These are phyloP conservation scores for Pteromalus puparum DNA, from an alignment of 1,140 invertebrate genomes.

Conservation along the genomic window DNA sequence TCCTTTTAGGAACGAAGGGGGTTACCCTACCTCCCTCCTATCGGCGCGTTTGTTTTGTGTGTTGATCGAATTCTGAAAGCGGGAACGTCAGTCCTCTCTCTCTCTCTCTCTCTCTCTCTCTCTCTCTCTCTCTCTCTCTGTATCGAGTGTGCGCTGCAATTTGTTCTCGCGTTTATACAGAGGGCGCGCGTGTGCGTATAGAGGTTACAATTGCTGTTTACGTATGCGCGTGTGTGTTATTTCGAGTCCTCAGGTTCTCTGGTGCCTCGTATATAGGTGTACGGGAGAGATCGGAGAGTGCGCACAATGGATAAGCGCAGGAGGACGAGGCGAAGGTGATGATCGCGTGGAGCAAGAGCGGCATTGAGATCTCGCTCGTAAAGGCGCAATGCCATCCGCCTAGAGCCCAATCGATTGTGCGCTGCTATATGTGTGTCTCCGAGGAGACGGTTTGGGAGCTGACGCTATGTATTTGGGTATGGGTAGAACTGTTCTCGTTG, in stretches of 20 bases:
- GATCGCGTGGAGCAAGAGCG: not conserved
- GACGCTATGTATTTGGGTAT: too few relatives aligned
- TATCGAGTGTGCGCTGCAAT: not conserved
- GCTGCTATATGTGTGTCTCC: too few relatives aligned
- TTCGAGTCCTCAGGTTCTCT: too few relatives aligned
- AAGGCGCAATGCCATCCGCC: not conserved
- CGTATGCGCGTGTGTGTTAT: too few relatives aligned
- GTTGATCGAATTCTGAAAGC: constrained; percentile 18
- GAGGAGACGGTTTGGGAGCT: not conserved
- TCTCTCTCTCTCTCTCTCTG: not conserved
- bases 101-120: too few relatives aligned
- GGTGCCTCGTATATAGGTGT: not conserved
- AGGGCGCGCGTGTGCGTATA: not conserved
- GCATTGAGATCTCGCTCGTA: not conserved
- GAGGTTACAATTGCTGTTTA: too few relatives aligned
- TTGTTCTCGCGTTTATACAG: not conserved
- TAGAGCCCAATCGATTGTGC: too few relatives aligned
- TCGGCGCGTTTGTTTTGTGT: not conserved
- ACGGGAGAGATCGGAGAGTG: not conserved
- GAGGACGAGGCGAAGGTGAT: not conserved
- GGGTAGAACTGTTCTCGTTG: too few relatives aligned
- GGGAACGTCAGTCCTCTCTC: not conserved
- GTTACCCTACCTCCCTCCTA: not conserved
- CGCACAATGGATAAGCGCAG: not conserved
- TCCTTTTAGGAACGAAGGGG: not conserved